phyloP scores from a whole-genome alignment of 2,888 invertebrate genomes.

The Noctua comes region DNA sequence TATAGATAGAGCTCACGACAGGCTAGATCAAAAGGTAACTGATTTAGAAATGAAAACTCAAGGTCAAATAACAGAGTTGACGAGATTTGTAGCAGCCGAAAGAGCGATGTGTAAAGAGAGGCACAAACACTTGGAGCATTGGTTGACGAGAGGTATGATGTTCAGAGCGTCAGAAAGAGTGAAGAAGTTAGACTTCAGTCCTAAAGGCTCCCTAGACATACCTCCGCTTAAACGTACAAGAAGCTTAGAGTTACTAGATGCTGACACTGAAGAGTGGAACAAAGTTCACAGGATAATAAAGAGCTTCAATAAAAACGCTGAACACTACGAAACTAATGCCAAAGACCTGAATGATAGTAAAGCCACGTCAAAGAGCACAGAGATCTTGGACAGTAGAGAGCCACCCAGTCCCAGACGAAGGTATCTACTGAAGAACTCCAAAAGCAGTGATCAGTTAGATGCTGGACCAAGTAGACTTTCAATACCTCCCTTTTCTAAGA shows the following conservation, averaged over 20 bases:
- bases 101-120: slow-evolving; percentile 91
- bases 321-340: slow-evolving; percentile 82
- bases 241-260: slow-evolving; percentile 92
- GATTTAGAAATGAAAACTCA: slow-evolving; percentile 94
- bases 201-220: slow-evolving; percentile 89
- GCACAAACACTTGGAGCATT: slow-evolving; percentile 93
- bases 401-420: slow-evolving; percentile 82
- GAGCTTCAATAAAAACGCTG: slow-evolving; percentile 82
- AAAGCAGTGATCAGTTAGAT: slow-evolving; percentile 85
- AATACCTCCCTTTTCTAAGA: slow-evolving; percentile 76
- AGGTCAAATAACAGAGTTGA: slow-evolving; percentile 93
- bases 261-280: slow-evolving; percentile 83
- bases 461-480: slow-evolving; percentile 81
- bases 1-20: slow-evolving; percentile 94
- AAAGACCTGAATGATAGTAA: slow-evolving; percentile 85
- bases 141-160: slow-evolving; percentile 92
- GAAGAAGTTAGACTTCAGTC: slow-evolving; percentile 86
- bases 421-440: slow-evolving; percentile 81
- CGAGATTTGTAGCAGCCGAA: slow-evolving; percentile 92
- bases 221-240: slow-evolving; percentile 92
- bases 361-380: slow-evolving; percentile 89
- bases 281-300: slow-evolving; percentile 82
- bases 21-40: slow-evolving; percentile 95
- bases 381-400: slow-evolving; percentile 81
- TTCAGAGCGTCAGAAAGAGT: slow-evolving; percentile 90